Evolutionary conservation across 2,888 invertebrate genomes (phyloP).

Genomic region (Mamestra brassicae): DNA sequence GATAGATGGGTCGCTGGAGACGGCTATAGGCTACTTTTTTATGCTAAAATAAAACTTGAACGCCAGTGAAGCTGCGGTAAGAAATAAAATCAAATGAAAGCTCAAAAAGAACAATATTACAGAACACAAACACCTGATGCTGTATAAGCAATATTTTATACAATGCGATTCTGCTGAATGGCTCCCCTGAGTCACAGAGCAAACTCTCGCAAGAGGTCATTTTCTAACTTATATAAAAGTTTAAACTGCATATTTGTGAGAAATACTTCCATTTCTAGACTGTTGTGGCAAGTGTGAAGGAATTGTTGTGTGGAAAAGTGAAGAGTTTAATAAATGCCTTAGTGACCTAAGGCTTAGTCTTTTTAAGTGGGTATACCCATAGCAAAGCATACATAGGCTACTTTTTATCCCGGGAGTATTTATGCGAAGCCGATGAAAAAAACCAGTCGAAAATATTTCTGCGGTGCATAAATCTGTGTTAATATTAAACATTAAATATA

Average conservation of each 20-base stretch:
- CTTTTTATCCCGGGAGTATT: no score
- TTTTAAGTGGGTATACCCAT: no score
- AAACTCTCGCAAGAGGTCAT: constrained; percentile 38
- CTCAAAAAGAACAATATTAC: neutral
- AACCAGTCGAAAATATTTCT: no score
- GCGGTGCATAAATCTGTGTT: no score
- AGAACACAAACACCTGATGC: constrained; percentile 34
- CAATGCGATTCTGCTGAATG: constrained; percentile 47
- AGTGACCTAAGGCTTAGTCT: no score
- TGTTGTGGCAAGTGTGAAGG: constrained; percentile 1
- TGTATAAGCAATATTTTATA: constrained; percentile 51
- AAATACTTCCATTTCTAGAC: constrained; percentile 17
- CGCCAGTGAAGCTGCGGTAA: no score
- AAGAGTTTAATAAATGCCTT: neutral
- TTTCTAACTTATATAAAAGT: constrained; percentile 49
- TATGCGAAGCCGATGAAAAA: no score
- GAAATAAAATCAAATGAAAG: constrained; percentile 5
- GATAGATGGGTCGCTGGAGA: no score
- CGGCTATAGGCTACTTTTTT: no score
- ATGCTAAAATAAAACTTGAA: no score
- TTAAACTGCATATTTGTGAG: constrained; percentile 47
- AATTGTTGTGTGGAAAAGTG: constrained; percentile 2
- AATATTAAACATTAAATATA: no score
- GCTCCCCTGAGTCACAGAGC: constrained; percentile 35
- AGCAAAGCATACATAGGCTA: no score